Evolutionary conservation across 2,888 invertebrate species (phyloP).

Genomic region (Rhamphomyia laevipes): DNA sequence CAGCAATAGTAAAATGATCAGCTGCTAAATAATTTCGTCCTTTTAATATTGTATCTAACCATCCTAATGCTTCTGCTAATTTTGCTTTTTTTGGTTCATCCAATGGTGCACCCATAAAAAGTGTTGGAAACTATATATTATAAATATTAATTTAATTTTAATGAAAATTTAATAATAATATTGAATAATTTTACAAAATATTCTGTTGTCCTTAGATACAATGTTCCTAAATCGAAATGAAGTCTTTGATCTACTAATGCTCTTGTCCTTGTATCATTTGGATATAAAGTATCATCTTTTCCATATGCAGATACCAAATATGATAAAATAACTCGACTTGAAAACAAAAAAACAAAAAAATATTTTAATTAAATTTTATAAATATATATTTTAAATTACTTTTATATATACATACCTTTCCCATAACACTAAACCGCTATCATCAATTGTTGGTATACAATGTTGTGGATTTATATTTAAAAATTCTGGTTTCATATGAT

Average conservation of each 20-base stretch:
- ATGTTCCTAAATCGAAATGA: slow-evolving; percentile 45
- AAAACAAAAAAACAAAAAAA: not conserved
- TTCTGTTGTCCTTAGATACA: slow-evolving; percentile 42
- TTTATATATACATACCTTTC: slow-evolving; percentile 30
- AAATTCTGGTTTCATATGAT: slow-evolving; percentile 49
- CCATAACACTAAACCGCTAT: slow-evolving; percentile 44
- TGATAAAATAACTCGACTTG: slow-evolving; percentile 42
- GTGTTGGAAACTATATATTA: slow-evolving; percentile 35
- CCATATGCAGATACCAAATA: slow-evolving; percentile 50
- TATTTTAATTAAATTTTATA: not conserved
- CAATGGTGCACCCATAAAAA: slow-evolving; percentile 37
- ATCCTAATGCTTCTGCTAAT: slow-evolving; percentile 44
- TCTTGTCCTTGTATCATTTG: slow-evolving; percentile 45
- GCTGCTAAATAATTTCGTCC: slow-evolving; percentile 47
- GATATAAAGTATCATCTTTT: slow-evolving; percentile 47
- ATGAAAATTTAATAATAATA: not conserved
- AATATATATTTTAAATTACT: slow-evolving; percentile 3
- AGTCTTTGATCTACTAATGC: slow-evolving; percentile 47
- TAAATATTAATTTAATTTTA: not conserved
- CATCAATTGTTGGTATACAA: slow-evolving; percentile 45
- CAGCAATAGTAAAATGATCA: slow-evolving; percentile 39
- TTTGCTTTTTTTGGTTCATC: slow-evolving; percentile 40
- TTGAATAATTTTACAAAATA: slow-evolving; percentile 39
- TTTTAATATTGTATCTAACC: slow-evolving; percentile 44
- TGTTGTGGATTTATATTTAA: slow-evolving; percentile 44